Evolutionary conservation across 1,140 invertebrate species (phyloP).

Genomic region (Holcopasites calliopsidis): DNA sequence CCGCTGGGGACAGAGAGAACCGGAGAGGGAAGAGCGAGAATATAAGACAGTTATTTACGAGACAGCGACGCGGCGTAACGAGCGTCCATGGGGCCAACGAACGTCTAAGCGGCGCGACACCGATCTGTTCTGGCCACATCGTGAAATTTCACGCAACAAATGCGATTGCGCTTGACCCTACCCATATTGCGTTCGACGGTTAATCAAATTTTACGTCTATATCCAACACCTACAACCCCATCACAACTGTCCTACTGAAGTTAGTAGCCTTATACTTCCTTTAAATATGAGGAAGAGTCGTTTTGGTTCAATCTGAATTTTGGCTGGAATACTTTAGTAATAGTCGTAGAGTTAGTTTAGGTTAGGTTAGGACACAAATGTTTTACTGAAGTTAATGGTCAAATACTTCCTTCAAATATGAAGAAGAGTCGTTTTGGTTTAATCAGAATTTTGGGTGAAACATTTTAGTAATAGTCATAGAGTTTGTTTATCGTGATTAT

Average conservation of each 20-base stretch:
- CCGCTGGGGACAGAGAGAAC: constrained; percentile 21
- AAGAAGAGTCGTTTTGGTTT: too few species aligned
- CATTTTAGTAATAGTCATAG: too few species aligned
- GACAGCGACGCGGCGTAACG: constrained; percentile 73
- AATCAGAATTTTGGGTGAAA: too few species aligned
- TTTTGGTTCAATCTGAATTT: too few species aligned
- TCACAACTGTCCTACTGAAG: neutral
- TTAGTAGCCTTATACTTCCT: too few species aligned
- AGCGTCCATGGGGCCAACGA: constrained; percentile 72
- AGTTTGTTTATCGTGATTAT: too few species aligned
- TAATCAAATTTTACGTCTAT: constrained; percentile 40
- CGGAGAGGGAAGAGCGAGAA: constrained; percentile 60
- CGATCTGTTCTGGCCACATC: constrained; percentile 71
- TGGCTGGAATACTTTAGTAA: too few species aligned
- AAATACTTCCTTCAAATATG: too few species aligned
- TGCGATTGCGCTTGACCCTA: constrained; percentile 52
- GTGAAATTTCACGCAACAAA: constrained; percentile 73
- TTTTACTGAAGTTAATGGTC: too few species aligned
- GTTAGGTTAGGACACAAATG: too few species aligned
- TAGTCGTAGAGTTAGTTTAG: too few species aligned
- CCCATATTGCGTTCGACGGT: constrained; percentile 6
- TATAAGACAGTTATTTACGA: constrained; percentile 75
- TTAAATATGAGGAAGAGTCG: too few species aligned
- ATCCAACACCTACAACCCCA: neutral
- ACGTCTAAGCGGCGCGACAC: constrained; percentile 73